Conservation (phyloP, 2,113 vertebrate genomes). For the Sus scrofa region DNA sequence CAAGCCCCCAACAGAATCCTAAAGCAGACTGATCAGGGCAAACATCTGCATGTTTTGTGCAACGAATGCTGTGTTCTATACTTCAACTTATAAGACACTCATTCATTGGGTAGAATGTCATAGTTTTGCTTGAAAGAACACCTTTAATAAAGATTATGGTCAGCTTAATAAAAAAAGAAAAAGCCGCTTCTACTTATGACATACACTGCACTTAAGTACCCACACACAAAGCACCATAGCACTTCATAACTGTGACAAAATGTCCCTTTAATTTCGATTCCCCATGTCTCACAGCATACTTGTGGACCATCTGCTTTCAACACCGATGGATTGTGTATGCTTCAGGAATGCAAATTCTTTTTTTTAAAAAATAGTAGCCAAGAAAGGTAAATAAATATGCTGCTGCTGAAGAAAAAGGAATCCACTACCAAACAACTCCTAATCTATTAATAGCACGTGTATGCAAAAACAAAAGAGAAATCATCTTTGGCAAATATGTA, state of each 20-base stretch:
- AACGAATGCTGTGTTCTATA: background rate
- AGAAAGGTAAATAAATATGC: conserved; percentile 70
- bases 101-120: background rate
- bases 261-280: conserved; percentile 61
- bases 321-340: background rate
- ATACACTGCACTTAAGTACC: background rate
- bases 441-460: background rate
- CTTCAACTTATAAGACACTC: background rate
- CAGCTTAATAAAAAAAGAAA: conserved; percentile 35
- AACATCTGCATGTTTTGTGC: background rate
- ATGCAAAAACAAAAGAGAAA: background rate
- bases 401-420: conserved; percentile 4
- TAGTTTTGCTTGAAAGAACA: background rate
- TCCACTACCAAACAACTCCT: background rate
- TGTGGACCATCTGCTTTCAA: conserved; percentile 68
- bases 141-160: background rate
- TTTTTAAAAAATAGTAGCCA: conserved; percentile 13
- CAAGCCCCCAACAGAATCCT: background rate
- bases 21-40: background rate
- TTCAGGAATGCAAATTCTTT: conserved; percentile 64
- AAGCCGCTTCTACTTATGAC: background rate
- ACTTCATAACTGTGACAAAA: conserved; percentile 28
- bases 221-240: background rate
- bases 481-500: background rate
- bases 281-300: conserved; percentile 63